These are phyloP conservation scores for Fukomys damarensis DNA, from an alignment of 2,113 vertebrate species.

Conservation along the genomic window DNA sequence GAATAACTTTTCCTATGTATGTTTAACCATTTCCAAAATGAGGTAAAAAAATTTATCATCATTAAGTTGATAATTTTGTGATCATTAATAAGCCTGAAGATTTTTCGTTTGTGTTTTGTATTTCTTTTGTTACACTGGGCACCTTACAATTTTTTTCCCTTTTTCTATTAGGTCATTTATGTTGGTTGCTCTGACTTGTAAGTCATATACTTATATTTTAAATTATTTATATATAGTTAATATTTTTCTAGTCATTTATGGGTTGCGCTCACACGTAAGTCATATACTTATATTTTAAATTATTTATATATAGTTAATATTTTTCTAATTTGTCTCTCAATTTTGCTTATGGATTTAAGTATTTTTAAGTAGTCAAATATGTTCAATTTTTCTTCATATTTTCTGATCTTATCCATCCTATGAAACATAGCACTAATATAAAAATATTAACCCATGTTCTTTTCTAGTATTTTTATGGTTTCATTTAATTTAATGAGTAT, in stretches of 20 bases:
- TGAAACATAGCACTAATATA: constrained; percentile 2
- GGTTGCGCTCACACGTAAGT: too few species aligned
- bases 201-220: too few species aligned
- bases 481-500: neutral
- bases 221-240: too few species aligned
- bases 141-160: neutral
- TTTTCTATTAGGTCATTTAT: neutral
- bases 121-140: constrained; percentile 25
- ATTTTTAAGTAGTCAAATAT: neutral
- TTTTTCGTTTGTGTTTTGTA: neutral
- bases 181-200: constrained; percentile 4
- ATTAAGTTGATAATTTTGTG: neutral
- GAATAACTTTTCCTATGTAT: neutral
- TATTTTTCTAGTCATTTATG: too few species aligned
- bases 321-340: constrained; percentile 48
- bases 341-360: neutral
- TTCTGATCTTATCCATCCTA: constrained; percentile 37
- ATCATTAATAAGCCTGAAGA: neutral
- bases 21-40: neutral
- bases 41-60: neutral
- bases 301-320: neutral
- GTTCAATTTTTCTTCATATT: neutral
- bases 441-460: neutral
- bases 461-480: neutral
- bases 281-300: neutral